phyloP scores from a whole-genome alignment of 2,888 invertebrate species.

The Athalia circularis region DNA sequence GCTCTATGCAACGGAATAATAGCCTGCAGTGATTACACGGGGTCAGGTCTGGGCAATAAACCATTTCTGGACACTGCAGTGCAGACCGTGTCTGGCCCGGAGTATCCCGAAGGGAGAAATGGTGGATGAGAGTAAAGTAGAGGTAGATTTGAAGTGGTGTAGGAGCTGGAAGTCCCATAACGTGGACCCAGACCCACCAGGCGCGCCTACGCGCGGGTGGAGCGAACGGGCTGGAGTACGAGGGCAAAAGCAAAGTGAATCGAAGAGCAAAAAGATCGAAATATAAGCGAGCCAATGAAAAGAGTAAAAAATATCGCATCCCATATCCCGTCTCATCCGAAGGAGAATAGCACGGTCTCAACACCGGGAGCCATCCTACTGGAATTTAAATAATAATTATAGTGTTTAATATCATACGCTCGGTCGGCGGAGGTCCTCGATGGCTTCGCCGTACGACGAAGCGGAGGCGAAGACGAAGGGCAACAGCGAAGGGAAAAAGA shows the following conservation, averaged over 20 bases:
- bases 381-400: conserved; percentile 74
- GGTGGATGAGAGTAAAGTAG: conserved; percentile 19
- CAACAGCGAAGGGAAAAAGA: conserved; percentile 3
- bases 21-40: conserved; percentile 74
- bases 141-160: background rate
- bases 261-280: conserved; percentile 62
- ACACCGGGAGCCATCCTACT: conserved; percentile 73
- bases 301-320: conserved; percentile 41
- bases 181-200: conserved; percentile 55
- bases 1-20: conserved; percentile 67
- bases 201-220: conserved; percentile 70
- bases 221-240: conserved; percentile 55
- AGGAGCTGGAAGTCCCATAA: conserved; percentile 31
- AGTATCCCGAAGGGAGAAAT: conserved; percentile 8
- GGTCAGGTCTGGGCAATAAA: conserved; percentile 73
- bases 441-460: conserved; percentile 48
- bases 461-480: conserved; percentile 20
- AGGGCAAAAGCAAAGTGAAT: conserved; percentile 68
- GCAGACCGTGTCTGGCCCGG: background rate
- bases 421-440: conserved; percentile 52
- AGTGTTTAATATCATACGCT: conserved; percentile 72
- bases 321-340: conserved; percentile 29
- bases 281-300: conserved; percentile 37
- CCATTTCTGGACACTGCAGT: conserved; percentile 59
- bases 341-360: conserved; percentile 60